A percentile compares a stretch with the other conserved stretches of the same genome.
These are phyloP conservation scores for Neodontobutis hainanensis DNA, from an alignment of 2,113 vertebrate genomes.

Conservation along the genomic window DNA sequence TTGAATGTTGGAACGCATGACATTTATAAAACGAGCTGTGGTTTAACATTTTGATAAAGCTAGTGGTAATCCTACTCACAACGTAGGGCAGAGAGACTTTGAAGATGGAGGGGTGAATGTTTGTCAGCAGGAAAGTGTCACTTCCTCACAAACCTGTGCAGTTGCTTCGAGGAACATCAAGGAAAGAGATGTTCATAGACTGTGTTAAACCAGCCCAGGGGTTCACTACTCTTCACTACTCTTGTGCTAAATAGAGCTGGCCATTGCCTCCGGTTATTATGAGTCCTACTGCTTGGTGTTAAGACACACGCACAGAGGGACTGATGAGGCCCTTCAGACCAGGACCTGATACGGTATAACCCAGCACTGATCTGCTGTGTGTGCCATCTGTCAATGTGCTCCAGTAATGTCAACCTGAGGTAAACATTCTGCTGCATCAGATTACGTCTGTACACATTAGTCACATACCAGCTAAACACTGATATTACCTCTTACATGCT, in stretches of 20 bases:
- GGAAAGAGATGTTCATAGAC: conserved; percentile 3
- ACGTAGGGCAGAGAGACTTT: not conserved
- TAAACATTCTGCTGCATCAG: not conserved
- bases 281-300: not conserved
- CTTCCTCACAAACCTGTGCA: not conserved
- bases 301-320: not conserved
- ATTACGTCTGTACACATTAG: not conserved
- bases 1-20: not conserved
- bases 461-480: too few relatives aligned
- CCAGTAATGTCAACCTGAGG: not conserved
- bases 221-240: conserved; percentile 15
- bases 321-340: not conserved
- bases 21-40: too few relatives aligned
- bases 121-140: conserved; percentile 7
- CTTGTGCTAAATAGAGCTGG: not conserved
- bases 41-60: conserved; percentile 1
- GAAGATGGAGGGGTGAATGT: not conserved
- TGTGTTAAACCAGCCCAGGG: not conserved
- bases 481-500: too few relatives aligned
- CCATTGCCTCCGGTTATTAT: not conserved
- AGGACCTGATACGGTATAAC: not conserved
- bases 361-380: not conserved
- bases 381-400: not conserved
- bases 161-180: not conserved
- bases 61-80: conserved; percentile 19